Conservation (phyloP, 2,113 vertebrate species). For the Hucho hucho region DNA sequence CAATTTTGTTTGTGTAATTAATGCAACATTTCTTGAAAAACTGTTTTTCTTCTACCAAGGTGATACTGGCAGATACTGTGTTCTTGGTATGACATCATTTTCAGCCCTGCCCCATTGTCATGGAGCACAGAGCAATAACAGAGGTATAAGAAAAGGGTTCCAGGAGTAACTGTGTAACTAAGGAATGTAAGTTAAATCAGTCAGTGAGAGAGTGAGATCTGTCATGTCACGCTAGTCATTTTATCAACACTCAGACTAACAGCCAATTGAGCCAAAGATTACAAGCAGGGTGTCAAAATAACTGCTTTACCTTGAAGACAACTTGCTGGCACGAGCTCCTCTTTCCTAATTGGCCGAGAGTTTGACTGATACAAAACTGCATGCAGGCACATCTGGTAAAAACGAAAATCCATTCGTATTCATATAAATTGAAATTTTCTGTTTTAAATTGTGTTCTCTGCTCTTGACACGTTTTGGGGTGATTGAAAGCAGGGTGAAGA, state of each 20-base stretch:
- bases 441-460: constrained; percentile 65
- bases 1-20: too few relatives aligned
- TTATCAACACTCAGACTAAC: constrained; percentile 50
- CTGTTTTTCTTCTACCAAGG: too few relatives aligned
- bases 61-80: too few relatives aligned
- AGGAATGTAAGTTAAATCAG: background rate
- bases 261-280: constrained; percentile 52
- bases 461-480: constrained; percentile 63
- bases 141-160: background rate
- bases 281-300: constrained; percentile 51
- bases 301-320: constrained; percentile 60
- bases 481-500: constrained; percentile 56
- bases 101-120: background rate
- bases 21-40: too few relatives aligned
- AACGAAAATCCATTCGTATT: constrained; percentile 55
- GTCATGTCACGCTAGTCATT: constrained; percentile 40
- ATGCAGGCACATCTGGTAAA: background rate
- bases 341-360: constrained; percentile 41
- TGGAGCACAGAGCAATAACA: background rate
- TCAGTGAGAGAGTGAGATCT: constrained; percentile 20
- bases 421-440: constrained; percentile 69
- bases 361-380: constrained; percentile 46
- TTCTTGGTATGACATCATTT: background rate
- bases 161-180: background rate
- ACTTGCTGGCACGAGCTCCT: constrained; percentile 38